These are phyloP conservation scores for Pseudochromis fuscus DNA, from an alignment of 2,797 vertebrate species.

Conservation along the genomic window DNA sequence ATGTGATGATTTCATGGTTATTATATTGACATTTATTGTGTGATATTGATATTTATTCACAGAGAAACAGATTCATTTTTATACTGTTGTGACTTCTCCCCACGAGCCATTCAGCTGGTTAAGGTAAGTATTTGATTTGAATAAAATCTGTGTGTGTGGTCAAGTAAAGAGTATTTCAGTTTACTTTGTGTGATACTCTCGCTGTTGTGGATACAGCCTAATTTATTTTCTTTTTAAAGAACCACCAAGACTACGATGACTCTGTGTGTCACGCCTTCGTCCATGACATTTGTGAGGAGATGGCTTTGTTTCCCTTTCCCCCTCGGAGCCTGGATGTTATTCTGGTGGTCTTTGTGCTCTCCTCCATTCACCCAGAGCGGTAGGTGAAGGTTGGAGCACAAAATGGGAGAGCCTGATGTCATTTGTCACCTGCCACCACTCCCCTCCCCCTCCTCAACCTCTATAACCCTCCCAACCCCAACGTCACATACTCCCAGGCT, in stretches of 20 bases:
- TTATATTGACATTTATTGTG: slow-evolving; percentile 24
- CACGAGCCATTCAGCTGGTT: slow-evolving; percentile 89
- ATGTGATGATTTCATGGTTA: slow-evolving; percentile 3
- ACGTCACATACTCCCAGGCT: slow-evolving; percentile 23
- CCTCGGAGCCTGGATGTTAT: slow-evolving; percentile 89
- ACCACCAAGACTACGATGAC: slow-evolving; percentile 87
- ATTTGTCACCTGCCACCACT: slow-evolving; percentile 68
- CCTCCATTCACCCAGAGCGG: slow-evolving; percentile 92
- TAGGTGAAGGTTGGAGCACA: slow-evolving; percentile 85
- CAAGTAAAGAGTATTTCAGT: background rate
- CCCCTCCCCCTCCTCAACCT: slow-evolving; percentile 8
- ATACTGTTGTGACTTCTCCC: slow-evolving; percentile 95
- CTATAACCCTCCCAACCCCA: background rate
- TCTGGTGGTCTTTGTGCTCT: slow-evolving; percentile 94
- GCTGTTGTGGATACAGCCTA: background rate
- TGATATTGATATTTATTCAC: too few species aligned
- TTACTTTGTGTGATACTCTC: slow-evolving; percentile 6
- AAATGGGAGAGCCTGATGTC: slow-evolving; percentile 67
- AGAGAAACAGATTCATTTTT: slow-evolving; percentile 86
- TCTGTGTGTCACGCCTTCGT: slow-evolving; percentile 89
- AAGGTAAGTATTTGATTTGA: slow-evolving; percentile 83
- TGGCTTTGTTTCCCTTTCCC: slow-evolving; percentile 89
- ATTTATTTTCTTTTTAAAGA: slow-evolving; percentile 76
- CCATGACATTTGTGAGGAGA: slow-evolving; percentile 89
- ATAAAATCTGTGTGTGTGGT: background rate